Percentiles rank a stretch among this genome's conserved stretches.
Conservation (phyloP, 2,113 vertebrate species). For the Gasterosteus nipponicus region DNA sequence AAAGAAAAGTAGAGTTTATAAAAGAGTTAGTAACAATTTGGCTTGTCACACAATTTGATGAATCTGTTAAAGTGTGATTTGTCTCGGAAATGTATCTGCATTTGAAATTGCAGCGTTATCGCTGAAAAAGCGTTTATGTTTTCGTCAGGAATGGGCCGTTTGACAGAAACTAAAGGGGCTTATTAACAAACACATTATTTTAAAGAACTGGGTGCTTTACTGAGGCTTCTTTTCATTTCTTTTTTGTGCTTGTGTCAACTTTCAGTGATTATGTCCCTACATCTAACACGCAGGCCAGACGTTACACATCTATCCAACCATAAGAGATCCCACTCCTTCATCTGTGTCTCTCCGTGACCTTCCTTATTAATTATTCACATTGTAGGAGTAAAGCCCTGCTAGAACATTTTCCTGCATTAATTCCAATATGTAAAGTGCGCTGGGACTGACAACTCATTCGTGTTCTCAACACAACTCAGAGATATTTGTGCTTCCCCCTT, state of each 20-base stretch:
- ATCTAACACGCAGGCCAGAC: slow-evolving; percentile 7
- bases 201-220: background rate
- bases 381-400: slow-evolving; percentile 46
- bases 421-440: slow-evolving; percentile 56
- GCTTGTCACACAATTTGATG: no score
- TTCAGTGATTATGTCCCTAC: background rate
- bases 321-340: slow-evolving; percentile 6
- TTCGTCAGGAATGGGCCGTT: background rate
- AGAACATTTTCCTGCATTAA: slow-evolving; percentile 64
- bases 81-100: background rate
- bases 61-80: background rate
- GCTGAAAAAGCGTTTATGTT: background rate
- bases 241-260: background rate
- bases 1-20: background rate
- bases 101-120: background rate
- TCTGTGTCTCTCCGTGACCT: slow-evolving; percentile 36
- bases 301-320: slow-evolving; percentile 4
- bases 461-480: slow-evolving; percentile 18
- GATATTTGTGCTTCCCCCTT: background rate
- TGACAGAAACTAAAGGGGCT: background rate
- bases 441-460: slow-evolving; percentile 50
- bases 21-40: background rate
- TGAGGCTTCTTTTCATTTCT: background rate
- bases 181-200: background rate
- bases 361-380: slow-evolving; percentile 61